A percentile compares a stretch with the other conserved stretches of the same genome.
Conservation (phyloP, 2,113 vertebrate species). For the Phoxinus phoxinus region DNA sequence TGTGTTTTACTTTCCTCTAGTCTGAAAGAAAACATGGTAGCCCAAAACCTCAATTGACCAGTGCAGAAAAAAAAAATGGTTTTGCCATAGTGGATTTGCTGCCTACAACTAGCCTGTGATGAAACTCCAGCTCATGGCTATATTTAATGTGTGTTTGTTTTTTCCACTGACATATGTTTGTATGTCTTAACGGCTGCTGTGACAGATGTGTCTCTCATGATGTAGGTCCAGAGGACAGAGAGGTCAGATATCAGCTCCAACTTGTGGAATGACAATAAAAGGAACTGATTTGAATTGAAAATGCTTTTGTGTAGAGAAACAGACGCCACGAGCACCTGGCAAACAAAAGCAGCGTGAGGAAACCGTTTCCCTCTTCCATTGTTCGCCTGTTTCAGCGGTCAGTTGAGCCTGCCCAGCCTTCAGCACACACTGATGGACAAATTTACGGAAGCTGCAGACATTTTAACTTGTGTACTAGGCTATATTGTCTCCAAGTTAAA, state of each 20-base stretch:
- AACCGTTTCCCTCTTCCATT: conserved; percentile 42
- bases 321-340: background rate
- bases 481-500: background rate
- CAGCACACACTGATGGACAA: background rate
- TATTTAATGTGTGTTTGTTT: background rate
- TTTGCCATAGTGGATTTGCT: background rate
- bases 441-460: background rate
- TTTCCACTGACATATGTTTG: background rate
- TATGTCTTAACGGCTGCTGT: conserved; percentile 20
- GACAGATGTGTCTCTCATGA: background rate
- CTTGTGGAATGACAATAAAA: conserved; percentile 1
- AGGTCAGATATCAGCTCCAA: conserved; percentile 2
- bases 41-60: background rate
- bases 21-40: background rate
- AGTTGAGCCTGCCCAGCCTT: conserved; percentile 8
- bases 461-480: background rate
- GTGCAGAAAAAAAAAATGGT: background rate
- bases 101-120: background rate
- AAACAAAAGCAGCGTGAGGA: conserved; percentile 26
- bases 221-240: conserved; percentile 9
- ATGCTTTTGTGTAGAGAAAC: conserved; percentile 38
- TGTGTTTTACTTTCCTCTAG: background rate
- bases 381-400: conserved; percentile 38
- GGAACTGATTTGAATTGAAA: conserved; percentile 21
- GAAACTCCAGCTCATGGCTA: background rate